Evolutionary conservation across 2,797 vertebrate genomes (phyloP).

Genomic region (Fringilla coelebs): DNA sequence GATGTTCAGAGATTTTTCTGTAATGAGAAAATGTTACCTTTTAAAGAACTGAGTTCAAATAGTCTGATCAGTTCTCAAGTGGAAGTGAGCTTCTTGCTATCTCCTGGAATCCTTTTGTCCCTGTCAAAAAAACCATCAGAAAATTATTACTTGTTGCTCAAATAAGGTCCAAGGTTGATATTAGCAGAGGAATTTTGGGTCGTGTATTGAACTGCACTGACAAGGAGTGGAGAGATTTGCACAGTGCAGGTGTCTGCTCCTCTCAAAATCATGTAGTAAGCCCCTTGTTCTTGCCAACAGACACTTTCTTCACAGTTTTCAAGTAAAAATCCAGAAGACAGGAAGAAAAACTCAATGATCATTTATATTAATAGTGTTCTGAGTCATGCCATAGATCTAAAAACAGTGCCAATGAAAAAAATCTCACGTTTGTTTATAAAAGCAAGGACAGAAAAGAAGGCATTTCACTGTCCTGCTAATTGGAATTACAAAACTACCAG

Average conservation of each 20-base stretch:
- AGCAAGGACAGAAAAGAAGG: background rate
- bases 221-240: background rate
- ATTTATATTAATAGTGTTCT: background rate
- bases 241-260: background rate
- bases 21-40: conserved; percentile 45
- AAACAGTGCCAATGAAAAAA: background rate
- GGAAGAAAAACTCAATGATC: background rate
- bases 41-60: conserved; percentile 24
- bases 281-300: background rate
- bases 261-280: accelerated
- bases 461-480: background rate
- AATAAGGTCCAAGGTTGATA: conserved; percentile 8
- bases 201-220: background rate
- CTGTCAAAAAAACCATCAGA: background rate
- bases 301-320: background rate
- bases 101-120: conserved; percentile 42
- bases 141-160: background rate
- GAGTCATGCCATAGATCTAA: background rate
- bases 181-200: conserved; percentile 13
- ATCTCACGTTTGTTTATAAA: background rate
- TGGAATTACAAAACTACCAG: background rate
- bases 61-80: conserved; percentile 20
- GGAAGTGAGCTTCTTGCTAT: conserved; percentile 21
- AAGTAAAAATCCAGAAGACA: background rate
- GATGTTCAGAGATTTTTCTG: conserved; percentile 26